Conservation (phyloP, 2,888 invertebrate genomes). For the Altica lythri region DNA sequence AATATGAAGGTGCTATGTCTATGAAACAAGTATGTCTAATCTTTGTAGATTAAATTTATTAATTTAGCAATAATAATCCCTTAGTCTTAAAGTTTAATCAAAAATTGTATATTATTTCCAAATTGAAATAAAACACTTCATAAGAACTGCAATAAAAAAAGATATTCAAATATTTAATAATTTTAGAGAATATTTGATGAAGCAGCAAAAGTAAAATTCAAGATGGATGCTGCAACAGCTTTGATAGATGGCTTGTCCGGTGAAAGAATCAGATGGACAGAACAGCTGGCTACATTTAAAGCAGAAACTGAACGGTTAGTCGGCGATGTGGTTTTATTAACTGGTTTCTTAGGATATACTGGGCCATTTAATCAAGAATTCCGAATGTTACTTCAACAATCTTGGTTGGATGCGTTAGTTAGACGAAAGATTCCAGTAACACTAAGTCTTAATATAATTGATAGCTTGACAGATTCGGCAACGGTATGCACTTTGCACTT, state of each 20-base stretch:
- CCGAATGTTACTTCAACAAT: slow-evolving; percentile 65
- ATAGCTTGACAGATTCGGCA: slow-evolving; percentile 79
- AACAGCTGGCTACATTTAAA: slow-evolving; percentile 80
- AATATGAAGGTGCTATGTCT: slow-evolving; percentile 75
- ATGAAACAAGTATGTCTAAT: slow-evolving; percentile 75
- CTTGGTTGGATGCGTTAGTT: slow-evolving; percentile 72
- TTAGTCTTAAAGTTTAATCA: no score
- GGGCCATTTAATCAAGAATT: slow-evolving; percentile 94
- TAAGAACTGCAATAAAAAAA: no score
- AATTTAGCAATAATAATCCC: no score
- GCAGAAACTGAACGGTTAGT: slow-evolving; percentile 82
- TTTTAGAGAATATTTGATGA: slow-evolving; percentile 71
- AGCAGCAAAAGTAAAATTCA: slow-evolving; percentile 80
- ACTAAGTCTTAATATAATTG: slow-evolving; percentile 74
- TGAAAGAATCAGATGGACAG: slow-evolving; percentile 86
- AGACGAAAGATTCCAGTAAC: slow-evolving; percentile 78
- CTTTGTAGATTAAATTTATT: no score
- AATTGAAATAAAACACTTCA: no score
- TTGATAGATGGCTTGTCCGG: slow-evolving; percentile 86
- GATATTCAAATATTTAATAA: no score
- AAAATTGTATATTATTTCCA: no score
- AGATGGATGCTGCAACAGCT: slow-evolving; percentile 87
- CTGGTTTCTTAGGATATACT: slow-evolving; percentile 82
- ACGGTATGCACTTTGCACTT: no score
- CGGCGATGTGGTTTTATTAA: slow-evolving; percentile 81